Evolutionary conservation across 2,113 vertebrate genomes (phyloP), one percentile per base, ranked within the genome.

Genomic region (Eulemur macaco): DNA sequence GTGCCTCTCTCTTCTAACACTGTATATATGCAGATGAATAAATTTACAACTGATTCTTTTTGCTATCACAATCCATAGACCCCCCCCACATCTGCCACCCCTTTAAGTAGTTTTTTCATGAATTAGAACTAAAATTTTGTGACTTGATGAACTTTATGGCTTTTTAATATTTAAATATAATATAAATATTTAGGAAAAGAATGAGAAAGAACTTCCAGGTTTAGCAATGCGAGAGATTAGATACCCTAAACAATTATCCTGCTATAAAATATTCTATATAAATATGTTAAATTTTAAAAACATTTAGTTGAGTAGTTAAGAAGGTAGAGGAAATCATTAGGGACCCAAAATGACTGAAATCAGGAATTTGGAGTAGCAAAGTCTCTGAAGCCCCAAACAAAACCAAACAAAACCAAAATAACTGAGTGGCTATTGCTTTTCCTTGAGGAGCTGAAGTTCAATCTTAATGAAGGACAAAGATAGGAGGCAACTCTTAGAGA

Each of bases 361-460:
- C 4, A 76, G 78, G 71, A 95, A 63, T 90, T 58, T n/a, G 68
- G 11, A 76, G 17, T 20, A 74, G 14, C 42, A 96, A 69, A 20
- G 5, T 21, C 31, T 47, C 42, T 76, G 47, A 94, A 94, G 23
- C 50, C 29, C 47, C 0, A 81, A 84, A 93, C 52, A 73, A 69
- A 74, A 94, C 50, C 45, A 74, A 64, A 83, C n/a, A 85, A 68
- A 78, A 77, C 66, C 11, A 71, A 95, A 93, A 81, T 83, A 94
- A 58, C 27, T 69, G 56, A 85, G 23, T 85, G 12, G 29, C 17
- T 56, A 73, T 34, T 64, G 60, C 45, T 86, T 52, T 81, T 73
- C 10, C 0, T 10, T 45, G 34, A 18, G 20, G 6, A 82, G 68
- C 54, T 37, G 3, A 85, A 80, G 58, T 87, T 96, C 14, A 58